Evolutionary conservation across 2,113 vertebrate species (phyloP), one percentile per base, ranked within the genome.

Genomic region (Drymodes brunneopygia): DNA sequence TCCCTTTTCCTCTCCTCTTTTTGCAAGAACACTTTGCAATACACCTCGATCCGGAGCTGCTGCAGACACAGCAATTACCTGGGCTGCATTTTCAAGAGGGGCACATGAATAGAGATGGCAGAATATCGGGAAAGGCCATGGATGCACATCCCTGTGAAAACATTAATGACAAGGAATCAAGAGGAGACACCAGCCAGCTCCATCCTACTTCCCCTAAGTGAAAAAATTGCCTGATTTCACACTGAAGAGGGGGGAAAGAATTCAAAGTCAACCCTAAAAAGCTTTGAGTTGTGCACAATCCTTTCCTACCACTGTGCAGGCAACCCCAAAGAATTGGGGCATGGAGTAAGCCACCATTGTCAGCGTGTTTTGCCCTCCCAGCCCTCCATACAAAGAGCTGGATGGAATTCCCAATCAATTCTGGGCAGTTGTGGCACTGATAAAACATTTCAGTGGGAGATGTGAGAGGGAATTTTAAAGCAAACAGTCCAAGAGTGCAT

Each of bases 101-200:
- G 29, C 16, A 44, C 33, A 10, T 1, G 29, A 21, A 23, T 22
- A 22, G 1, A 15, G 5, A 17, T 2, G 2, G 33, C 28, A 27
- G 9, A 5, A 48, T 25, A 44, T 11, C 4, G 24, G 71, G 44
- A 86, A 47, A 42, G 33, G 40, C 33, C 56, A 9, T 6, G 84
- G 81, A 48, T 23, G 11, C 45, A 38, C 24, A 28, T 10, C 42
- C 38, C 29, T 33, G 12, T 36, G 56, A 11, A 67, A 60, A 51
- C 25, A 21, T 8, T 14, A 29, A 38, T 24, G 38, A 18, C 25
- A 47, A 64, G 38, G 64, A 81, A 44, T 1, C 2, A 53, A 74
- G 27, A 78, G 23, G 54, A 84, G 12, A 11, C 13, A 23, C 7
- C 56, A 56, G 38, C 7, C 53, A 56, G 15, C 31, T 45, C 9